These are phyloP conservation scores for Pholis gunnellus DNA, from an alignment of 2,113 vertebrate species.

Conservation along the genomic window DNA sequence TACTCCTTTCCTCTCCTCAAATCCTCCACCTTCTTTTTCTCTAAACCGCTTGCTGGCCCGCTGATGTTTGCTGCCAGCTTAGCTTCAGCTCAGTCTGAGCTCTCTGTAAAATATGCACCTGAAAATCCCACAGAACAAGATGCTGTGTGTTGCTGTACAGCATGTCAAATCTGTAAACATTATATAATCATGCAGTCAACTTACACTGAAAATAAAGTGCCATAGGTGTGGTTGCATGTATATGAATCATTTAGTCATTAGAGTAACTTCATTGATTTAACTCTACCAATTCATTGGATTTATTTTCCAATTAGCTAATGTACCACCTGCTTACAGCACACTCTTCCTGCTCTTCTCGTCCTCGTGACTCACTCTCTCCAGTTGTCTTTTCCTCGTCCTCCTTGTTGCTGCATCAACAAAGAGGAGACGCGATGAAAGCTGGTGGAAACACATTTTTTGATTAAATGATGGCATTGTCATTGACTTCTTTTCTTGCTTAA, in stretches of 20 bases:
- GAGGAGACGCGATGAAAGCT: slow-evolving; percentile 11
- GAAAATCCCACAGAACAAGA: slow-evolving; percentile 31
- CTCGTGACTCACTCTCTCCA: slow-evolving; percentile 33
- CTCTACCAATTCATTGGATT: slow-evolving; percentile 26
- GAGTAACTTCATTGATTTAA: slow-evolving; percentile 57
- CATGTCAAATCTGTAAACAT: slow-evolving; percentile 13
- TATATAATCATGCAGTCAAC: slow-evolving; percentile 21
- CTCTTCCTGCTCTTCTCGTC: slow-evolving; percentile 6
- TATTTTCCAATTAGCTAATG: slow-evolving; percentile 64
- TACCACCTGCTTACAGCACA: slow-evolving; percentile 32
- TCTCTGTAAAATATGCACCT: slow-evolving; percentile 51
- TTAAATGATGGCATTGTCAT: slow-evolving; percentile 13
- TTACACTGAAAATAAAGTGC: slow-evolving; percentile 1
- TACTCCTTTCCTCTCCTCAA: slow-evolving; percentile 27
- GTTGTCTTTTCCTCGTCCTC: slow-evolving; percentile 13
- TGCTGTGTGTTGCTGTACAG: slow-evolving; percentile 18
- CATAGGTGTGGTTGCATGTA: background rate
- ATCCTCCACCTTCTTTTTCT: slow-evolving; percentile 45
- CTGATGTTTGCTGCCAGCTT: slow-evolving; percentile 58
- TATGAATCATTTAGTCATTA: slow-evolving; percentile 53
- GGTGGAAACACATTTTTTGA: slow-evolving; percentile 9
- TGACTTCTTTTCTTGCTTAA: background rate
- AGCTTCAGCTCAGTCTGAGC: slow-evolving; percentile 47
- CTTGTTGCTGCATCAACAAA: slow-evolving; percentile 40
- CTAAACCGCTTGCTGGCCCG: slow-evolving; percentile 48